phyloP scores from a whole-genome alignment of 1,140 invertebrate genomes.

The Venturia canescens region DNA sequence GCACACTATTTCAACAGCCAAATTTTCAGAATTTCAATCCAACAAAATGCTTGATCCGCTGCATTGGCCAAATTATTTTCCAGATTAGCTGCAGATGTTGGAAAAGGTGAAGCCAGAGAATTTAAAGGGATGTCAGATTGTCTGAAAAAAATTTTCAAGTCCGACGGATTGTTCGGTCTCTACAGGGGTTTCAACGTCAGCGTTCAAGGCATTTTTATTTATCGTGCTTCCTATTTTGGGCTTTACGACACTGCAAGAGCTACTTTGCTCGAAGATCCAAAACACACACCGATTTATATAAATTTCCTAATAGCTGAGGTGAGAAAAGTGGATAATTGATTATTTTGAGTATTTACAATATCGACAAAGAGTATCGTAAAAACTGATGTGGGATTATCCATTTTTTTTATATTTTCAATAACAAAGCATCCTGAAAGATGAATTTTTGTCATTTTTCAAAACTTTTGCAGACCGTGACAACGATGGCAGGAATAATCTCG shows the following conservation, averaged over 20 bases:
- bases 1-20: no score
- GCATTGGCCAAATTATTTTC: background rate
- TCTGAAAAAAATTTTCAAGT: slow-evolving; percentile 88
- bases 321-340: slow-evolving; percentile 21
- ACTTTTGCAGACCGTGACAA: slow-evolving; percentile 80
- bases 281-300: slow-evolving; percentile 84
- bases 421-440: background rate
- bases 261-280: slow-evolving; percentile 86
- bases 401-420: background rate
- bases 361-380: slow-evolving; percentile 3
- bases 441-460: slow-evolving; percentile 43
- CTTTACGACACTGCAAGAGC: slow-evolving; percentile 95
- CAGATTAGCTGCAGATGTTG: slow-evolving; percentile 89
- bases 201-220: slow-evolving; percentile 92
- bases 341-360: no score
- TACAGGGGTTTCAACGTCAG: slow-evolving; percentile 95
- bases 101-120: slow-evolving; percentile 85
- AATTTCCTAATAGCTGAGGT: slow-evolving; percentile 91
- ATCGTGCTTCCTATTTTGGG: slow-evolving; percentile 95
- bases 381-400: background rate
- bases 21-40: no score
- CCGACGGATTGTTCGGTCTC: slow-evolving; percentile 88
- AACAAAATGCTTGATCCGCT: no score
- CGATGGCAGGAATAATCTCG: slow-evolving; percentile 87
- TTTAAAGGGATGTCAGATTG: slow-evolving; percentile 91